Evolutionary conservation across 2,797 vertebrate genomes (phyloP), one percentile per base, ranked within the genome.

Genomic region (Mionectes olivaceus): DNA sequence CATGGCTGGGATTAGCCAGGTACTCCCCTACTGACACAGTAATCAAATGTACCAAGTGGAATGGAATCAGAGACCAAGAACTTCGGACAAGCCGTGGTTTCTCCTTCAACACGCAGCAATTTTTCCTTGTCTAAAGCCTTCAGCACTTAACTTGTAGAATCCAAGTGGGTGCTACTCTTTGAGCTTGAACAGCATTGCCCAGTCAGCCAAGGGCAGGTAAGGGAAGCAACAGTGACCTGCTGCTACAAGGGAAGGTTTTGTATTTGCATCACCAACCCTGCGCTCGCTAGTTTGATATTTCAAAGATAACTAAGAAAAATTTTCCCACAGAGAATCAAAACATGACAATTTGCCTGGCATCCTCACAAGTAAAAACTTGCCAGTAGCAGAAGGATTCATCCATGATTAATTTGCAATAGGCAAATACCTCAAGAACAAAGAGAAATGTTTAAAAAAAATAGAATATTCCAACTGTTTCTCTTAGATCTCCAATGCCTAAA

Each of bases 251-350:
- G 33, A 55, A 86, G 30, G 47, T 13, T 89, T 57, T 86, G 25
- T n/a, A 39, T 35, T 52, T 49, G 49, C 46, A 83, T 35, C 53
- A 49, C 10, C 41, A 63, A 41, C 47, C 30, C 19, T 19, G 39
- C 0, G 7, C 57, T 90, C 0, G 0, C 50, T 37, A 43, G 53
- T 69, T 73, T 76, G 84, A 57, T 91, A 81, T 86, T 91, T 88
- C 63, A 90, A 94, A 63, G 69, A 69, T 49, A 96, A 81, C 44
- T 27, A 86, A 43, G 82, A 91, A 87, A 90, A 87, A 69, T 83
- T 90, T 94, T 94, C 95, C 80, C 87, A 92, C 55, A 91, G 70
- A 84, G 80, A 95, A 93, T 90, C 63, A 93, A 93, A 95, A 95
- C 74, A 91, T 2, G 14, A 79, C 77, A 79, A 90, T 90, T 90